Conservation (phyloP, 2,888 invertebrate genomes). For the Drosophila affinis region DNA sequence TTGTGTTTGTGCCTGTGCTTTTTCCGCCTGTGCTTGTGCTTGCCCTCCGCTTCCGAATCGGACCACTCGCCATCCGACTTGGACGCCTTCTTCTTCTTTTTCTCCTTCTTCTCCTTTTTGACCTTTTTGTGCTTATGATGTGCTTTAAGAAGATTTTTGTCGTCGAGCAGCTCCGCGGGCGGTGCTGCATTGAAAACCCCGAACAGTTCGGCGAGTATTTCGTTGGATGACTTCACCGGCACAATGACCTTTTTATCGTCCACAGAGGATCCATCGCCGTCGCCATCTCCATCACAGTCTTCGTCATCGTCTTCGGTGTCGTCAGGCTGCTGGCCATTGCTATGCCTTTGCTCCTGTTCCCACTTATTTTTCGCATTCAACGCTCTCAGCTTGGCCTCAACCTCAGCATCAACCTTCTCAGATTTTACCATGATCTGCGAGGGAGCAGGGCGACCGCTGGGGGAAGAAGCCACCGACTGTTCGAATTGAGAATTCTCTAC, state of each 20-base stretch:
- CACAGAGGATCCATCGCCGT: conserved; percentile 29
- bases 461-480: conserved; percentile 1
- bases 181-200: conserved; percentile 88
- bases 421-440: conserved; percentile 71
- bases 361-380: conserved; percentile 52
- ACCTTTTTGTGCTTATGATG: conserved; percentile 79
- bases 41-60: conserved; percentile 45
- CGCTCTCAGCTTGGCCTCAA: conserved; percentile 77
- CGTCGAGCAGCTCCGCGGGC: conserved; percentile 85
- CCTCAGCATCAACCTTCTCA: conserved; percentile 80
- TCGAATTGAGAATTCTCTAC: conserved; percentile 41
- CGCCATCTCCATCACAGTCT: conserved; percentile 15
- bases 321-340: conserved; percentile 11
- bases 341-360: conserved; percentile 29
- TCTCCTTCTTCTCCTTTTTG: conserved; percentile 83
- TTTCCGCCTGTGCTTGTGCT: conserved; percentile 71
- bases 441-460: not conserved
- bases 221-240: conserved; percentile 84
- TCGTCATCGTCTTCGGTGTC: conserved; percentile 22
- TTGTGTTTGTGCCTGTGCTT: conserved; percentile 71
- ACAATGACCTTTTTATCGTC: conserved; percentile 81
- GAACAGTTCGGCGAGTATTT: conserved; percentile 93
- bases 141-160: conserved; percentile 80
- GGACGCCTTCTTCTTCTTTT: conserved; percentile 62
- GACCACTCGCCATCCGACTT: conserved; percentile 68